Conservation (phyloP, 2,113 vertebrate species). For the Neomonachus schauinslandi region DNA sequence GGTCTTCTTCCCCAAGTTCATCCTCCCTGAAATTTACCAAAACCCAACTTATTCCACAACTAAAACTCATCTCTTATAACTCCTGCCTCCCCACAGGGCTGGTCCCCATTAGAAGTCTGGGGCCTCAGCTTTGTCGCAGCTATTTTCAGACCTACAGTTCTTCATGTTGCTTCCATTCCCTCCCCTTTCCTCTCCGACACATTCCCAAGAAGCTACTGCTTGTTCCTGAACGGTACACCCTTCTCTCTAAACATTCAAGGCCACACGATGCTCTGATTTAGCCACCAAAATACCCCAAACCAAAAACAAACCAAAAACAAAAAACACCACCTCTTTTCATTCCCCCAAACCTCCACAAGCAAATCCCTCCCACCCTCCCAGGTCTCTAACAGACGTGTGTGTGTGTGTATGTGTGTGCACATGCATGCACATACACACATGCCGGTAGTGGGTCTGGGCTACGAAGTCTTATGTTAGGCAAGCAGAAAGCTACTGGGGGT, state of each 20-base stretch:
- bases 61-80: not conserved
- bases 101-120: not conserved
- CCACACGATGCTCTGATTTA: not conserved
- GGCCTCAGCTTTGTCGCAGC: not conserved
- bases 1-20: not conserved
- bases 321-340: not conserved
- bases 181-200: not conserved
- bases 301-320: not conserved
- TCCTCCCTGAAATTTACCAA: not conserved
- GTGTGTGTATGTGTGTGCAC: no score
- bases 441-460: not conserved
- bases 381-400: not conserved
- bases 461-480: not conserved
- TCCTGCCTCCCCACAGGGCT: not conserved
- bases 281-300: not conserved
- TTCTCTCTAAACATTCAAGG: not conserved
- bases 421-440: no score
- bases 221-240: not conserved
- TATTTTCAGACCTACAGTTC: not conserved
- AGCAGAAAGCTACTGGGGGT: not conserved
- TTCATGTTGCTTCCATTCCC: not conserved
- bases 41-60: not conserved
- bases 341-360: not conserved
- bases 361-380: not conserved
- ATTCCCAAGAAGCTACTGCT: not conserved